Base-by-base conservation (phyloP, 2,888 invertebrate species). In the Ophion ventricosus region DNA sequence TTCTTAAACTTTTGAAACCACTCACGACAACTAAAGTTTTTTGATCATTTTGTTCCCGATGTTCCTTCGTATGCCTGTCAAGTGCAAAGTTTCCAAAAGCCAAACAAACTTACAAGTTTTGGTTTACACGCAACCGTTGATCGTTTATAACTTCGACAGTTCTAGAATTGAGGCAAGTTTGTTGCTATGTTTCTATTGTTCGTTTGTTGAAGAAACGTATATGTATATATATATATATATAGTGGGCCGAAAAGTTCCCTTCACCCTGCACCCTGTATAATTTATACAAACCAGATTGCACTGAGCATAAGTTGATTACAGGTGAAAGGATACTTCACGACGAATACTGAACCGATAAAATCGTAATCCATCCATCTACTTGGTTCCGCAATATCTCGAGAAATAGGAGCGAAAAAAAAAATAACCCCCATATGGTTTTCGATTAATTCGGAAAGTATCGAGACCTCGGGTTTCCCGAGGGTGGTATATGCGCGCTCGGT, bases 391-490 rank as follows among this genome's bases (percentile, higher is more conserved):
- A 49, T 49, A 17, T 49, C 17, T 11, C 49, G 49, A n/a, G 23
- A 20, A 40, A 5, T 2, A 0, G n/a, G 11, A 14, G 10, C 0
- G 8, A 14, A 57, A 17, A 23, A 17, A 23, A 7, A 25, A 59
- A 72, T 17, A 59, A 5, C 40, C 40, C 26, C 54, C 0, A 49
- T 49, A 49, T 17, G 25, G 14, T 11, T 14, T 11, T 54, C 5
- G 35, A 64, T 54, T 64, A 35, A 64, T 75, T 35, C 2, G 0
- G 23, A 26, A 66, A 79, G 23, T 11, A 70, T 64, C 40, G 25
- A 49, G 63, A 40, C 10, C 56, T 56, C 40, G 26, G 49, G 23
- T 17, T 14, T 17, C 35, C 14, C n/a, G 63, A 67, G 76, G n/a
- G 61, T 54, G 23, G 35, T 35, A 56, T 14, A 29, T n/a, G 23